Conservation (phyloP, 1,140 invertebrate genomes). For the Zaprionus inermis region DNA sequence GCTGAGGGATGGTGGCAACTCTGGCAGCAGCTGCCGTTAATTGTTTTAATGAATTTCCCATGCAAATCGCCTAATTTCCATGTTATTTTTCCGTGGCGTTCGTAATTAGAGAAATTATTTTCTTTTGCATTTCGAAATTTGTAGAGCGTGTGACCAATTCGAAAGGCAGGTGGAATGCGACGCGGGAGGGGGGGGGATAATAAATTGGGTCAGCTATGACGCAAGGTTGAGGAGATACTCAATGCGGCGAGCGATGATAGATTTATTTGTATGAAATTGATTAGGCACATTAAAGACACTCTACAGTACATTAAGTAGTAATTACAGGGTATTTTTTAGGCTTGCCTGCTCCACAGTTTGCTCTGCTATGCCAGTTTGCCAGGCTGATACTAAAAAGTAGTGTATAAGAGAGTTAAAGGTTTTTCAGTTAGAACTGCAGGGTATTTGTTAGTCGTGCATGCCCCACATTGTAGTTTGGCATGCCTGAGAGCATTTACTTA, state of each 20-base stretch:
- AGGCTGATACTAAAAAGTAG: neutral
- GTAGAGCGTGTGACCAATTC: slow-evolving; percentile 6
- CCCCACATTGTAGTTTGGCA: neutral
- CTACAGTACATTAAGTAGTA: neutral
- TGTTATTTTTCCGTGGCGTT: slow-evolving; percentile 60
- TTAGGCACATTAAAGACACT: neutral
- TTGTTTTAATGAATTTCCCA: slow-evolving; percentile 83
- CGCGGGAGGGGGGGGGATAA: neutral
- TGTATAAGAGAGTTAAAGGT: neutral
- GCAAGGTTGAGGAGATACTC: neutral
- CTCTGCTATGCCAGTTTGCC: neutral
- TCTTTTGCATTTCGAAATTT: slow-evolving; percentile 10
- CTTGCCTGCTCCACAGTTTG: neutral
- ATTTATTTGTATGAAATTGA: neutral
- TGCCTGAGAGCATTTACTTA: neutral
- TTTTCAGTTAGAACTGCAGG: neutral
- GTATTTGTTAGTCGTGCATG: neutral
- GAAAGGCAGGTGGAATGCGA: neutral
- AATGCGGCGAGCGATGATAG: neutral
- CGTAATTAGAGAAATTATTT: slow-evolving; percentile 59
- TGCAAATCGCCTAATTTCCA: slow-evolving; percentile 61
- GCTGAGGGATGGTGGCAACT: neutral
- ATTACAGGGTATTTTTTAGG: neutral
- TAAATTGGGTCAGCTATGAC: neutral
- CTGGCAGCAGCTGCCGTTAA: slow-evolving; percentile 55